A percentile compares a stretch with the other conserved stretches of the same genome.
Conservation (phyloP, 2,113 vertebrate genomes). For the Ivindomyrus marchei region DNA sequence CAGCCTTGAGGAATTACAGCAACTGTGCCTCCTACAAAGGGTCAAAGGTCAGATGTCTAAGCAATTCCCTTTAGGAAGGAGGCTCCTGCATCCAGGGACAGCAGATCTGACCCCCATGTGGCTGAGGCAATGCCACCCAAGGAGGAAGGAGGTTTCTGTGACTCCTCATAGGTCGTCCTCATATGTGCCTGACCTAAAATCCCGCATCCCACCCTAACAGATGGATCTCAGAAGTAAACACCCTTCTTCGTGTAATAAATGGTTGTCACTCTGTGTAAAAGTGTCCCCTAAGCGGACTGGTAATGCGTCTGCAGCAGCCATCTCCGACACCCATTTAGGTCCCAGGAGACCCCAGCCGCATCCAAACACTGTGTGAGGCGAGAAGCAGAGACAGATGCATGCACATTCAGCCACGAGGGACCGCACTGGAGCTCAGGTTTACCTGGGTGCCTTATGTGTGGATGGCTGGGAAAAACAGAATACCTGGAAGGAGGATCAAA, state of each 20-base stretch:
- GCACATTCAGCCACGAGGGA: neutral
- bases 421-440: neutral
- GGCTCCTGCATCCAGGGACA: conserved; percentile 86
- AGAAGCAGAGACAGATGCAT: neutral
- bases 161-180: neutral
- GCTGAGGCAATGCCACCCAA: conserved; percentile 84
- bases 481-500: neutral
- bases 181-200: neutral
- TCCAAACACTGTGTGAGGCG: neutral
- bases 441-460: neutral
- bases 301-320: neutral
- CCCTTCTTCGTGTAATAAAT: neutral
- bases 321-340: neutral
- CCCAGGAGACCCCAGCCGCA: neutral
- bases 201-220: neutral
- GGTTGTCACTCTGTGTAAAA: conserved; percentile 5
- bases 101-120: conserved; percentile 78
- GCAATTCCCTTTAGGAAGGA: conserved; percentile 57
- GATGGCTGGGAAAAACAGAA: neutral
- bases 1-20: neutral
- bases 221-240: neutral
- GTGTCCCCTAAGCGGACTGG: neutral
- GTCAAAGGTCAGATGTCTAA: neutral
- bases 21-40: neutral
- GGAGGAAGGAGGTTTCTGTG: conserved; percentile 27